Base-by-base conservation (phyloP, 2,113 vertebrate species). In the Enhydra lutris region DNA sequence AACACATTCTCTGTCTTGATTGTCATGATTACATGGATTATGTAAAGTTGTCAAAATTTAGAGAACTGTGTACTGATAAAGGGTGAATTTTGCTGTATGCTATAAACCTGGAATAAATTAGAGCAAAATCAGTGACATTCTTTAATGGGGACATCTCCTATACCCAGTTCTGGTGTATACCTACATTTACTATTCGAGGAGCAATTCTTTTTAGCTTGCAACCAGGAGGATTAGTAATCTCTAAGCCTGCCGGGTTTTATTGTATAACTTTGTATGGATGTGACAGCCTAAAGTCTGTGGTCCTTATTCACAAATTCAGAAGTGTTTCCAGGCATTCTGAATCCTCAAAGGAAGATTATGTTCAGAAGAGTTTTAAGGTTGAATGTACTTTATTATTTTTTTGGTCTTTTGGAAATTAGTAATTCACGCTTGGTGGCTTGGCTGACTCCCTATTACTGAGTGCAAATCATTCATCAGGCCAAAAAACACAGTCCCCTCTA, bases 351-450 rank as follows among this genome's bases (percentile, higher is more conserved):
- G 94, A 79, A 94, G 97, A 97, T 98, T 97, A 96, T 94, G 83
- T 90, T 97, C 71, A 81, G 97, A 97, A 97, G 92, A 78, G 94
- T 97, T 98, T 97, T 98, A 92, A 97, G 97, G 95, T 96, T 98
- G 97, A 97, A 95, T 96, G 97, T 97, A 84, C 93, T 97, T 97
- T 97, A 97, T 79, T 97, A 92, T 96, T 95, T 97, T 97, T 86
- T 83, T 84, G 81, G 95, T 97, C 92, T 95, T 98, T 94, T 95
- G 94, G 85, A 97, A 97, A 97, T 97, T 96, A 98, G 95, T 94
- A 88, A 96, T 94, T 98, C 84, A 94, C 7, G 31, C 87, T 91
- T 95, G 81, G 97, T 93, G 84, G 84, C 94, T 94, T 88, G 93
- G 76, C 94, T 98, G 93, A 96, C 92, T 98, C 84, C 59, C 95